Evolutionary conservation across 2,888 invertebrate species (phyloP), one percentile per base, ranked within the genome.

Genomic region (Drosophila macrospina): DNA sequence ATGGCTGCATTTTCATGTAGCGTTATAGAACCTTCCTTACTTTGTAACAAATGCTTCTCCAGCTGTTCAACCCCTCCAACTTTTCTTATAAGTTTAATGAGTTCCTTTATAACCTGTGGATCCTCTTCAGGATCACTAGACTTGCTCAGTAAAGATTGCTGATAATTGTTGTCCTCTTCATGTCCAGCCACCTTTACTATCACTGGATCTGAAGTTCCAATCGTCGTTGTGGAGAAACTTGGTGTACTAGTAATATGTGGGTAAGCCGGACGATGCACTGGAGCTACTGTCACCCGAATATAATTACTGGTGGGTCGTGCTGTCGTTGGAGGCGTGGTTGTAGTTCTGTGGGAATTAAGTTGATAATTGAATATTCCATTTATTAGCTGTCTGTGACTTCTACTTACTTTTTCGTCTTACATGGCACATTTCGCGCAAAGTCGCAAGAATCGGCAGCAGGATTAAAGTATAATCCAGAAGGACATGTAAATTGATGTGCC

Each of bases 371-470:
- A 6, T 26, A 2, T 11, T 5, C 20, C 4, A 11, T 20, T 42
- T 20, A 2, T 15, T 16, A 11, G 5, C 10, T 10, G 5, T 45
- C 1, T 3, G 1, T 7, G 8, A 5, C 1, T 6, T n/a, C 10
- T 6, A 69, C 74, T 78, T 70, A 91, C 86, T 90, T 90, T 50
- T 94, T 37, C 16, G 93, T 95, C 83, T 96, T 96, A 91, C 97
- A 97, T 28, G 95, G 93, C 0, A 98, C 98, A 90, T 98, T 98
- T 80, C 97, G 95, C 0, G 97, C 95, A 90, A 98, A 98, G 92
- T 98, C 98, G 89, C 98, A 98, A 0, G 98, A 97, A 91, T 98
- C 97, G 0, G 97, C 97, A 0, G 95, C 95, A 86, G 97, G 97
- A 93, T 98, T 98, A 93, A 98, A 98, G 90, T 95, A 97, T 8